Evolutionary conservation across 2,113 vertebrate genomes (phyloP).

Genomic region (Archocentrus centrarchus): DNA sequence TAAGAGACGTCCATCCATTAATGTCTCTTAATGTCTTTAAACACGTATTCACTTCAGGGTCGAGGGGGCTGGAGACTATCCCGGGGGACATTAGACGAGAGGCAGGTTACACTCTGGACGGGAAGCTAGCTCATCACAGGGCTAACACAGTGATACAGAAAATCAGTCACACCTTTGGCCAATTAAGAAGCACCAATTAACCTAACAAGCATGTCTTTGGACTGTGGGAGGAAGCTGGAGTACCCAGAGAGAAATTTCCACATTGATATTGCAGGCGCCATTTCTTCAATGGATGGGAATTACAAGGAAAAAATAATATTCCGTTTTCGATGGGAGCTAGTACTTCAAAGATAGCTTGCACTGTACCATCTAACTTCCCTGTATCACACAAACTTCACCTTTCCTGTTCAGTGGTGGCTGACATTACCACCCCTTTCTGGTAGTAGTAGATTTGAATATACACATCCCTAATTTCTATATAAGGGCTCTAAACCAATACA

Average conservation of each 20-base stretch:
- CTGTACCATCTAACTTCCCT: not conserved
- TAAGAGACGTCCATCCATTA: not conserved
- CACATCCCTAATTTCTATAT: not conserved
- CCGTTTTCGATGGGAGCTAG: not conserved
- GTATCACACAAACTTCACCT: not conserved
- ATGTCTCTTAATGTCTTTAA: conserved; percentile 1
- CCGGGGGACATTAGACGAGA: not conserved
- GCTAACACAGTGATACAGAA: not conserved
- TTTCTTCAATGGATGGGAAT: not conserved
- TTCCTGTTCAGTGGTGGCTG: too few relatives aligned
- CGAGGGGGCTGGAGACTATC: not conserved
- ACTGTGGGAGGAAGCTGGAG: not conserved
- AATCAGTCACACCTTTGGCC: not conserved
- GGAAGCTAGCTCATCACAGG: not conserved
- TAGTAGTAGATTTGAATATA: not conserved
- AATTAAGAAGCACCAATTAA: not conserved
- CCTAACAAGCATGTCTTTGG: not conserved
- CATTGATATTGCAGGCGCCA: not conserved
- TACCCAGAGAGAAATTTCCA: not conserved
- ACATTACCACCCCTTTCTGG: too few relatives aligned
- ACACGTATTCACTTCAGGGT: not conserved
- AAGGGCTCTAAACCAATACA: not conserved
- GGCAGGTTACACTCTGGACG: not conserved
- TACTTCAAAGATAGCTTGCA: not conserved
- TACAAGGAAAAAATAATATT: not conserved